A percentile compares a stretch with the other conserved stretches of the same genome.
Evolutionary conservation across 2,113 vertebrate species (phyloP).

Genomic region (Cottus gobio): DNA sequence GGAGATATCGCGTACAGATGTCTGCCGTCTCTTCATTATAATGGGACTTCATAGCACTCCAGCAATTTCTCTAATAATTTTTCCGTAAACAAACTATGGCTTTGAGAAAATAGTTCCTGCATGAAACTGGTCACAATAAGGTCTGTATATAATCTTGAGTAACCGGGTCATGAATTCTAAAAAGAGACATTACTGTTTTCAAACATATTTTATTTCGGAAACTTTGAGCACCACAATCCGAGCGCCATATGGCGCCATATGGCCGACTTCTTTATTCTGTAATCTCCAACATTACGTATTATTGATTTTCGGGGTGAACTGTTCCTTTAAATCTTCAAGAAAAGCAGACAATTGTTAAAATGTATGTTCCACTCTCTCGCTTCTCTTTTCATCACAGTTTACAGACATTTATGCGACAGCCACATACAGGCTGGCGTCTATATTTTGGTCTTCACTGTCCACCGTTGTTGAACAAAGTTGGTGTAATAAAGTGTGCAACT

Average conservation of each 20-base stretch:
- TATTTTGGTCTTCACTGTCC: conserved; percentile 17
- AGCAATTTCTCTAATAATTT: not conserved
- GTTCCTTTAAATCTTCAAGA: not conserved
- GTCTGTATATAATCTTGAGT: not conserved
- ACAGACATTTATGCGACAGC: conserved; percentile 24
- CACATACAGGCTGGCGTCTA: not conserved
- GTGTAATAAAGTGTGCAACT: conserved; percentile 25
- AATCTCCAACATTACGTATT: not conserved
- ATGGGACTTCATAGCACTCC: not conserved
- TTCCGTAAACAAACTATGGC: not conserved
- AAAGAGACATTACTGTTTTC: not conserved
- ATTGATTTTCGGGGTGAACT: not conserved
- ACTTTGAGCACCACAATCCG: not conserved
- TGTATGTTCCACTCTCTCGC: conserved; percentile 19
- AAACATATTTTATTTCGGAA: not conserved
- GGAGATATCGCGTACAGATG: not conserved
- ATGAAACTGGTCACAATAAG: not conserved
- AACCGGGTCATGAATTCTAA: not conserved
- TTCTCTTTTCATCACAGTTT: conserved; percentile 29
- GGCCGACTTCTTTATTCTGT: not conserved
- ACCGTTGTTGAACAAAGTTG: conserved; percentile 33
- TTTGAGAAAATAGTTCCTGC: not conserved
- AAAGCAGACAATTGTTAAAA: conserved; percentile 22
- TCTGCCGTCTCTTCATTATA: not conserved
- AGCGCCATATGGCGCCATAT: not conserved